Percentiles rank a stretch among this genome's conserved stretches.
Evolutionary conservation across 2,797 vertebrate species (phyloP).

Genomic region (Intellagama lesueurii): DNA sequence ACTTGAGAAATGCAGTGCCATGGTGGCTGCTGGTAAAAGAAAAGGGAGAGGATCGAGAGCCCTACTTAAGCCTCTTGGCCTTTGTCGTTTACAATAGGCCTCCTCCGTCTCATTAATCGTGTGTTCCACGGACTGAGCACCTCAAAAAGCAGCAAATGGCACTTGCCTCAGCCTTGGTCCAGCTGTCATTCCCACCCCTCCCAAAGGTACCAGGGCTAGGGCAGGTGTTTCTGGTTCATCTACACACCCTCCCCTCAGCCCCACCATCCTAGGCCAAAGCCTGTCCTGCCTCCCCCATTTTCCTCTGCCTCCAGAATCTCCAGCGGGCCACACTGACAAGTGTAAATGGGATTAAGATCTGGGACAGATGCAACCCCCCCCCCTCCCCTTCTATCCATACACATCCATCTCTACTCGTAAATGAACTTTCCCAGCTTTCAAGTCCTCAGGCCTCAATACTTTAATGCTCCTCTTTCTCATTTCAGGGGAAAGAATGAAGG

Average conservation of each 20-base stretch:
- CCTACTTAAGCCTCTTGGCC: constrained; percentile 71
- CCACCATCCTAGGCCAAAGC: constrained; percentile 57
- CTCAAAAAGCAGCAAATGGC: constrained; percentile 78
- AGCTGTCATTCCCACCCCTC: constrained; percentile 50
- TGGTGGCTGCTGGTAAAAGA: constrained; percentile 45
- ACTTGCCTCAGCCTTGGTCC: constrained; percentile 72
- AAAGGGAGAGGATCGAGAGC: constrained; percentile 68
- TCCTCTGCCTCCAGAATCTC: constrained; percentile 68
- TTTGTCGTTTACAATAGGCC: constrained; percentile 73
- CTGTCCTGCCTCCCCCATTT: constrained; percentile 47
- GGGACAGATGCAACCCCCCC: constrained; percentile 56
- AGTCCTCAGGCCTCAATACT: constrained; percentile 20
- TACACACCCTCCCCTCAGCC: constrained; percentile 29
- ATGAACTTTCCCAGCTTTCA: constrained; percentile 55
- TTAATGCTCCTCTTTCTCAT: constrained; percentile 37
- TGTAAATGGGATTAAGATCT: constrained; percentile 78
- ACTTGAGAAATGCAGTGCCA: constrained; percentile 80
- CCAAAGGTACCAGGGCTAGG: constrained; percentile 51
- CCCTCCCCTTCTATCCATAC: constrained; percentile 30
- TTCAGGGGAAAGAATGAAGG: not conserved
- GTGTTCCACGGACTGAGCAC: constrained; percentile 65
- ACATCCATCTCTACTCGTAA: constrained; percentile 26
- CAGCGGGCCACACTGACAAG: constrained; percentile 69
- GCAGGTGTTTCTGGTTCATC: constrained; percentile 76
- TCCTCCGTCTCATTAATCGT: constrained; percentile 77